A percentile compares a stretch with the other conserved stretches of the same genome.
phyloP scores from a whole-genome alignment of 92 coral and sea anemone genomes.

The Isaurus tuberculatus region DNA sequence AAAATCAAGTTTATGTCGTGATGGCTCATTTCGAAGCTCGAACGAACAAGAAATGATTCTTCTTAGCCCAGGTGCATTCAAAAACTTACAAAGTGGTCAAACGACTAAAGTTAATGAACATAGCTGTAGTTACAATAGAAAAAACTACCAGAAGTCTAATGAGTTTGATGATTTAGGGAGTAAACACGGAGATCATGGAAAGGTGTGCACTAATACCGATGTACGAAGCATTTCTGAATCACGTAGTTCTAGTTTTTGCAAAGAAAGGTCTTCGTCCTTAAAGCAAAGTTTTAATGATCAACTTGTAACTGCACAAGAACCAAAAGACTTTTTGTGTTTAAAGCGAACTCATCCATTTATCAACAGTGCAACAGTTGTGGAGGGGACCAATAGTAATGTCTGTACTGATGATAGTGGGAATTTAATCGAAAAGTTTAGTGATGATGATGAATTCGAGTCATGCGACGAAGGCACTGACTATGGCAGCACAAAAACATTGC shows the following conservation, averaged over 20 bases:
- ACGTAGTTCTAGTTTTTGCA: background rate
- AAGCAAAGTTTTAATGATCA: background rate
- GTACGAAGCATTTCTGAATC: background rate
- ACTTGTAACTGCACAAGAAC: background rate
- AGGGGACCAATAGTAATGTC: too few relatives aligned
- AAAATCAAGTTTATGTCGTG: background rate
- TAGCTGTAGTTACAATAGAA: background rate
- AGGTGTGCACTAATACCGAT: background rate
- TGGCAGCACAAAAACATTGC: background rate
- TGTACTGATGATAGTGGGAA: background rate
- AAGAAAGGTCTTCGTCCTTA: background rate
- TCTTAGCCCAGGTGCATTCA: background rate
- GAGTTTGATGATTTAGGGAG: background rate
- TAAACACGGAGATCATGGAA: background rate
- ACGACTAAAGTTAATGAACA: background rate
- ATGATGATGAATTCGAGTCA: conserved; percentile 9
- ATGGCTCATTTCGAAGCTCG: background rate
- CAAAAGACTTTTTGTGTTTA: background rate
- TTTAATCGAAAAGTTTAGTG: background rate
- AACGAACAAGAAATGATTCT: background rate
- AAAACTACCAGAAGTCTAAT: background rate
- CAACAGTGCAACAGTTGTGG: background rate
- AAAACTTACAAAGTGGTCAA: background rate
- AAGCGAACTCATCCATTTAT: background rate
- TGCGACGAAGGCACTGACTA: conserved; percentile 11